Evolutionary conservation across 2,113 vertebrate genomes (phyloP).

Genomic region (Rhinichthys klamathensis): DNA sequence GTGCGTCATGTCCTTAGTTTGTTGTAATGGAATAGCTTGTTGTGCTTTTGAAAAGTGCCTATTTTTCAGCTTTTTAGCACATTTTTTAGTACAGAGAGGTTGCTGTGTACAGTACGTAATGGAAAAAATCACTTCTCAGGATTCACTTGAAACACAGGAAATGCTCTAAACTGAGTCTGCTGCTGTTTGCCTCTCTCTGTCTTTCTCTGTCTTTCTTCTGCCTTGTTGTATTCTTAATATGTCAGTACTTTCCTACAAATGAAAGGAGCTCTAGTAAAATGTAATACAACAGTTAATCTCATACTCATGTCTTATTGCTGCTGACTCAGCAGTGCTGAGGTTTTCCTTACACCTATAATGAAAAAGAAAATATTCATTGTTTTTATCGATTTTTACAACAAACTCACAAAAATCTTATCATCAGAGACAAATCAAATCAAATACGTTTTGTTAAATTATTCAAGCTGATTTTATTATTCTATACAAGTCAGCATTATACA

Average conservation of each 20-base stretch:
- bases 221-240: not conserved
- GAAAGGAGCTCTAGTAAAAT: not conserved
- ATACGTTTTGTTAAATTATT: no score
- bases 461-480: no score
- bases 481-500: no score
- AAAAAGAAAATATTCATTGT: not conserved
- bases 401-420: no score
- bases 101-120: slow-evolving; percentile 83
- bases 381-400: no score
- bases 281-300: not conserved
- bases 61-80: not conserved
- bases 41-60: not conserved
- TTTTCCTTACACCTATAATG: not conserved
- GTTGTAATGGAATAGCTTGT: not conserved
- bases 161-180: slow-evolving; percentile 84
- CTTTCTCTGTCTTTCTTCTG: not conserved
- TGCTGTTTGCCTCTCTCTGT: not conserved
- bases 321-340: no score
- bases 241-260: not conserved
- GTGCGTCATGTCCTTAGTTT: not conserved
- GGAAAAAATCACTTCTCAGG: slow-evolving; percentile 83
- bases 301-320: not conserved
- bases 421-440: no score
- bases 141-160: slow-evolving; percentile 88
- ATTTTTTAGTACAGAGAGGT: slow-evolving; percentile 31